Evolutionary conservation across 2,113 vertebrate species (phyloP).

Genomic region (Lethenteron camtschaticum): DNA sequence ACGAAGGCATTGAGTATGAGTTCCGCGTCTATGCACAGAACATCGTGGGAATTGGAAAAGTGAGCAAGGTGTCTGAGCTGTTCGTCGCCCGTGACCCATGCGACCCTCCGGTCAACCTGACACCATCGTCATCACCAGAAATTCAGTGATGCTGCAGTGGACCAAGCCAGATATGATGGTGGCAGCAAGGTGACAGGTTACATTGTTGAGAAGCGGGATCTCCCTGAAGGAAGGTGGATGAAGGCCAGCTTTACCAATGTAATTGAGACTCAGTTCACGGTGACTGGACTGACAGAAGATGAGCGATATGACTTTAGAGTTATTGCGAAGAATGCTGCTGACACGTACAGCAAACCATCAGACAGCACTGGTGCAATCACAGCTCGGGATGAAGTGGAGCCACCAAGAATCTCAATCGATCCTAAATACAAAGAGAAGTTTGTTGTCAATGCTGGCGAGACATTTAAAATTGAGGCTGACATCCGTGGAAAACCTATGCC

Average conservation of each 20-base stretch:
- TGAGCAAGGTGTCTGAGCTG: slow-evolving; percentile 82
- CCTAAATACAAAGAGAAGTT: slow-evolving; percentile 66
- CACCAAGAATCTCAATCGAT: slow-evolving; percentile 79
- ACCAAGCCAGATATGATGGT: slow-evolving; percentile 87
- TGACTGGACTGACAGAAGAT: slow-evolving; percentile 74
- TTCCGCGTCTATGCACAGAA: slow-evolving; percentile 87
- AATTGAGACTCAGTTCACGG: slow-evolving; percentile 79
- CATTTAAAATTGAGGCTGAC: slow-evolving; percentile 75
- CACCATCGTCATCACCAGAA: slow-evolving; percentile 58
- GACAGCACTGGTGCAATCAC: slow-evolving; percentile 82
- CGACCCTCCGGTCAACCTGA: slow-evolving; percentile 74
- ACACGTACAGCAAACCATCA: slow-evolving; percentile 70
- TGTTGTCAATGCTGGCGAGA: slow-evolving; percentile 62
- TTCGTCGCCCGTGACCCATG: slow-evolving; percentile 78
- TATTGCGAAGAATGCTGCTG: slow-evolving; percentile 83
- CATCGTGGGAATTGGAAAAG: slow-evolving; percentile 73
- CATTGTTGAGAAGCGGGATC: slow-evolving; percentile 74
- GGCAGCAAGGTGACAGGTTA: slow-evolving; percentile 88
- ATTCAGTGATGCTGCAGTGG: slow-evolving; percentile 67
- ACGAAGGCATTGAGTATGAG: slow-evolving; percentile 86
- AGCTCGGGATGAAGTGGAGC: slow-evolving; percentile 65
- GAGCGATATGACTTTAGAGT: slow-evolving; percentile 91
- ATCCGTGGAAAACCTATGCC: slow-evolving; percentile 67
- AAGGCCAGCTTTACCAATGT: slow-evolving; percentile 92
- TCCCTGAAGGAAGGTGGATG: slow-evolving; percentile 88